Conservation (phyloP, 30 jellyfish, hydroid and myxozoan genomes). For the Aurelia aurita region DNA sequence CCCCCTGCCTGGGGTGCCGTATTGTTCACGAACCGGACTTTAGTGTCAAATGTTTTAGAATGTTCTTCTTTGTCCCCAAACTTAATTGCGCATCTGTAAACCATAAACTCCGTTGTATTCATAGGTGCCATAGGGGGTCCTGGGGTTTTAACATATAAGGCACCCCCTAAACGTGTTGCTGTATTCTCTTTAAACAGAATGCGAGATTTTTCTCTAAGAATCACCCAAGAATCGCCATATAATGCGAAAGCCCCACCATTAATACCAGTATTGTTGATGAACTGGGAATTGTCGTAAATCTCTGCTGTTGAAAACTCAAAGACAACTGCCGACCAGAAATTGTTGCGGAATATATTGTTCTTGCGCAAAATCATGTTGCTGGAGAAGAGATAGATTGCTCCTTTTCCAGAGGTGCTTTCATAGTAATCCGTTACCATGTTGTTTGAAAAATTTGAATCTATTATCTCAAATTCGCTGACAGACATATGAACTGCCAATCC, state of each 20-base stretch:
- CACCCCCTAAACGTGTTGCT: constrained; percentile 85
- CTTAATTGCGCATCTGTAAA: constrained; percentile 52
- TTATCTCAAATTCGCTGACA: constrained; percentile 43
- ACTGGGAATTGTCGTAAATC: constrained; percentile 22
- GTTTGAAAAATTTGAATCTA: background rate
- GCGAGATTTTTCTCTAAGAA: constrained; percentile 29
- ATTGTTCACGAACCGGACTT: constrained; percentile 51
- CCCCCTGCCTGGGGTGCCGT: constrained; percentile 74
- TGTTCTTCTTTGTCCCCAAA: constrained; percentile 41
- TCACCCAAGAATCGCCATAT: constrained; percentile 71
- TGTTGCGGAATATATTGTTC: constrained; percentile 20
- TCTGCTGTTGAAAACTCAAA: constrained; percentile 62
- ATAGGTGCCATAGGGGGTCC: constrained; percentile 85
- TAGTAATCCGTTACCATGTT: constrained; percentile 5
- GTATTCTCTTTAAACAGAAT: constrained; percentile 37
- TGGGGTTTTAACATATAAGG: constrained; percentile 61
- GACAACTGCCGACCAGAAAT: constrained; percentile 71
- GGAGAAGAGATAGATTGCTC: constrained; percentile 39
- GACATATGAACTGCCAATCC: constrained; percentile 56
- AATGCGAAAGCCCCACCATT: constrained; percentile 86
- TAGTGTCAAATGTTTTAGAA: constrained; percentile 42
- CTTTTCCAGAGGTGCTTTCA: constrained; percentile 43
- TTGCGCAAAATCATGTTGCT: constrained; percentile 29
- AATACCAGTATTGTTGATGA: constrained; percentile 59
- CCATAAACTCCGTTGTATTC: constrained; percentile 70